These are phyloP conservation scores for Chelonus formosanus DNA, from an alignment of 2,888 invertebrate genomes.

Conservation along the genomic window DNA sequence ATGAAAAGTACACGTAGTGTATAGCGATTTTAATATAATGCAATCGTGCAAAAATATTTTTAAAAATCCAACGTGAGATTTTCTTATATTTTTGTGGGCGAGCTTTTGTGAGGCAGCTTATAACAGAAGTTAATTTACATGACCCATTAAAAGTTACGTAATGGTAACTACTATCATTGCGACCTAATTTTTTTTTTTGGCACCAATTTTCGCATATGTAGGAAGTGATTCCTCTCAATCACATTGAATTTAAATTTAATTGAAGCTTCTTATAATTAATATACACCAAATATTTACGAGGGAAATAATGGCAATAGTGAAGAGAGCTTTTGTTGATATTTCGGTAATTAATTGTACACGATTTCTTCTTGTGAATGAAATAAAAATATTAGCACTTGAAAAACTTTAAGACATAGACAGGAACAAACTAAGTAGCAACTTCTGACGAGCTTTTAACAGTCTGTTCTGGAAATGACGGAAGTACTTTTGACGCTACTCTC, in stretches of 20 bases:
- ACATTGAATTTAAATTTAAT: slow-evolving; percentile 6
- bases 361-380: no score
- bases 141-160: slow-evolving; percentile 16
- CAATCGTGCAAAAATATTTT: no score
- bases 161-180: not conserved
- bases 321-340: no score
- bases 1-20: no score
- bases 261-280: not conserved
- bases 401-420: no score
- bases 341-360: no score
- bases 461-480: slow-evolving; percentile 41
- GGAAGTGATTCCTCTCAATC: not conserved
- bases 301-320: no score
- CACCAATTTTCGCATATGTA: slow-evolving; percentile 12
- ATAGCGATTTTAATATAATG: no score
- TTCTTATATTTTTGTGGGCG: not conserved
- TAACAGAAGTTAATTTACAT: slow-evolving; percentile 11
- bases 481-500: slow-evolving; percentile 33
- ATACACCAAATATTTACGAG: no score
- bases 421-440: slow-evolving; percentile 38
- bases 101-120: not conserved
- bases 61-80: no score
- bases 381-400: no score
- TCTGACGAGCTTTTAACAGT: slow-evolving; percentile 53
- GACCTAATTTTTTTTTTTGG: slow-evolving; percentile 21